These are phyloP conservation scores for Diuraphis noxia DNA, from an alignment of 1,140 invertebrate genomes.

Conservation along the genomic window DNA sequence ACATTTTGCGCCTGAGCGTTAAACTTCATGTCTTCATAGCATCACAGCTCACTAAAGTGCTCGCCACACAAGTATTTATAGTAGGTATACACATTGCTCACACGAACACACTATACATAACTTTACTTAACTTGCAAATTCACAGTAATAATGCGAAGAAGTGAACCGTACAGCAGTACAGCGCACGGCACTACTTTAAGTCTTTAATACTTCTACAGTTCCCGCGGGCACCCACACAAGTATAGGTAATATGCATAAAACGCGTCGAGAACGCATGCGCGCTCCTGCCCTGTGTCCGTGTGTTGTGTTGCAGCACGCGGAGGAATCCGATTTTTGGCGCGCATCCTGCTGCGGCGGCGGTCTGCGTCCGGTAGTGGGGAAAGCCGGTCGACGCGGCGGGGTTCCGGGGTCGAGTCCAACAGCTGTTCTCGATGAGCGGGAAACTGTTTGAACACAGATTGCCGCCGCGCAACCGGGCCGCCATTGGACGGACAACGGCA, in stretches of 20 bases:
- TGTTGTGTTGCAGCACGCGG: conserved; percentile 2
- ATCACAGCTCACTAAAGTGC: too few relatives aligned
- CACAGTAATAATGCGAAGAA: too few relatives aligned
- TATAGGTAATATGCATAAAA: background rate
- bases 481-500: conserved; percentile 19
- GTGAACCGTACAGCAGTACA: too few relatives aligned
- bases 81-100: too few relatives aligned
- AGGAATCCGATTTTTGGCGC: conserved; percentile 50
- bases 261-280: too few relatives aligned
- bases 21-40: too few relatives aligned
- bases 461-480: conserved; percentile 4
- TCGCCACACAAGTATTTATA: too few relatives aligned
- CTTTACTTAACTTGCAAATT: background rate
- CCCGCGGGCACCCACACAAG: background rate
- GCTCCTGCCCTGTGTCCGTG: background rate
- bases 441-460: conserved; percentile 41
- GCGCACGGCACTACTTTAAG: too few relatives aligned
- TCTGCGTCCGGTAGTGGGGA: background rate
- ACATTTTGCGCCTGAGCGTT: too few relatives aligned
- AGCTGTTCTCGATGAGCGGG: conserved; percentile 48
- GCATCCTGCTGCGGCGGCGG: background rate
- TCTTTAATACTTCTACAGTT: too few relatives aligned
- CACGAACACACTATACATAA: background rate
- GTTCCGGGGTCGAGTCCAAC: background rate
- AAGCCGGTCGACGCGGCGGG: background rate